Conservation (phyloP, 2,888 invertebrate species). For the Leptinotarsa tumamoca region DNA sequence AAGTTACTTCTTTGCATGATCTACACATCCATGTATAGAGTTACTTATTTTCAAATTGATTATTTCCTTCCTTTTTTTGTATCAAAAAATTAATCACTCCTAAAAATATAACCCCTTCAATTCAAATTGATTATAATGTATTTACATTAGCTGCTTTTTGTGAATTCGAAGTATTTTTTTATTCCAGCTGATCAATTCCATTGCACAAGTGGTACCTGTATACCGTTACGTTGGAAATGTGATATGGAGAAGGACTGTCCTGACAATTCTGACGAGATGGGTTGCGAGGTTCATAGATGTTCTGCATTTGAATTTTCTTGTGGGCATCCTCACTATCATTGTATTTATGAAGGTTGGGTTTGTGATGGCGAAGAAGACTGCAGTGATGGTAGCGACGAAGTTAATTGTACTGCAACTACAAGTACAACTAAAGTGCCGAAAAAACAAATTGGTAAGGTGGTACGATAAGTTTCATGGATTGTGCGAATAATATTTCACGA, state of each 20-base stretch:
- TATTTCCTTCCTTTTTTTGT: too few relatives aligned
- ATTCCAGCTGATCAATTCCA: constrained; percentile 69
- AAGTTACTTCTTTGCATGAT: too few relatives aligned
- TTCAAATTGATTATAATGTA: too few relatives aligned
- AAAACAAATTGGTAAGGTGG: neutral
- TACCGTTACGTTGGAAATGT: constrained; percentile 83
- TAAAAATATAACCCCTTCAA: constrained; percentile 65
- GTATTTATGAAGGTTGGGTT: constrained; percentile 81
- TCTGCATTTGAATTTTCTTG: constrained; percentile 81
- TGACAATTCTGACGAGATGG: constrained; percentile 80
- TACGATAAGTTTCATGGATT: neutral
- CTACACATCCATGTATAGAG: too few relatives aligned
- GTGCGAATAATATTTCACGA: too few relatives aligned
- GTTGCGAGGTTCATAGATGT: constrained; percentile 75
- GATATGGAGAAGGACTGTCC: constrained; percentile 86
- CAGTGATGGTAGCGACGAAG: constrained; percentile 76
- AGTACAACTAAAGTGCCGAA: neutral
- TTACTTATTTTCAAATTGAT: too few relatives aligned
- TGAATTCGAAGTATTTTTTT: too few relatives aligned
- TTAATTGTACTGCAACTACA: too few relatives aligned
- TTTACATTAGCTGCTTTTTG: too few relatives aligned
- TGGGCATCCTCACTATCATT: constrained; percentile 66
- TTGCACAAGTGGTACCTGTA: constrained; percentile 72
- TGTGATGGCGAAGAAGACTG: constrained; percentile 89
- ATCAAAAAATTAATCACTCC: constrained; percentile 70